Base-by-base conservation (phyloP, 1,140 invertebrate genomes). In the Bombus superbus region DNA sequence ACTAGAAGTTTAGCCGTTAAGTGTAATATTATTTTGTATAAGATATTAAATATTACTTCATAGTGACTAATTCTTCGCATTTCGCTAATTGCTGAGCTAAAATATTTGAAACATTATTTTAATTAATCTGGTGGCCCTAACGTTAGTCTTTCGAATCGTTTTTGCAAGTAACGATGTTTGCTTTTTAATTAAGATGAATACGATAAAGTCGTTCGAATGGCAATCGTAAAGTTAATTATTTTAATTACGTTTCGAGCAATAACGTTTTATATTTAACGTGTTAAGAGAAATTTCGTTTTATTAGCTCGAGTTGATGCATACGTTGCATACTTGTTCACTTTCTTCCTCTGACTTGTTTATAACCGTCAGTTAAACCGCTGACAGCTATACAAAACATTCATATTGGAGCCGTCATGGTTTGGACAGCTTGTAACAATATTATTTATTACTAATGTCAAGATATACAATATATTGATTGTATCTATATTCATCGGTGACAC, bases 371-470 rank as follows among this genome's bases (percentile, higher is more conserved):
- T 10, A 47, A 18, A 6, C 25, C 22, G 32, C 22, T 59, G 74
- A 76, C 47, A 53, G 35, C 22, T 59, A 38, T 62, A 40, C 32
- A 35, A 59, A 35, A 40, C 35, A n/a, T 59, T 59, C 35, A 32
- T 76, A 38, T 40, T 40, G 53, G 11, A 59, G 13, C n/a, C 6
- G 73, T 59, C 53, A 76, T 5, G 22, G 42, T 32, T 10, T 32
- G 42, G 71, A 44, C 8, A 73, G 74, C 74, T 59, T 40, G 53
- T 59, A 76, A 35, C 35, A 76, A 76, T 59, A 59, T 76, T 76
- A 76, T 76, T 76, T 76, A 59, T 76, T 40, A 28, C 74, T 38
- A 59, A 76, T 38, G 44, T 53, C 74, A n/a, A n/a, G 53, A 40
- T 59, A n/a, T 76, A 4, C 3, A 59, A 59, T 59, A 59, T 76